Base-by-base conservation (phyloP, 1,140 invertebrate genomes). In the Brachionus rubens region DNA sequence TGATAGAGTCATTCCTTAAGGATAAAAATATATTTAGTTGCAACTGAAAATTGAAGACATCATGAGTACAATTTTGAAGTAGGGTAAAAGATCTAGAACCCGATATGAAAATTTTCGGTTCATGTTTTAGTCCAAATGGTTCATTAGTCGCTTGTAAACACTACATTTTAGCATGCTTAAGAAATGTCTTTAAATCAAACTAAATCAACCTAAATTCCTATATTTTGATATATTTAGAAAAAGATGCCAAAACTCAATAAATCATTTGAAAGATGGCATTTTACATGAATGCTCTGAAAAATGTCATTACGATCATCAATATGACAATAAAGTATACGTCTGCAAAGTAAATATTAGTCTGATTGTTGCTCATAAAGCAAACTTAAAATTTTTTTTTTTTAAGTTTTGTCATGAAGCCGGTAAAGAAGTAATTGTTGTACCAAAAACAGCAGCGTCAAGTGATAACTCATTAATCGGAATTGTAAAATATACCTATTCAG, bases 401-500 rank as follows among this genome's bases (percentile, higher is more conserved):
- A 28, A 81, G 83, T 85, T 79, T 77, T 89, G 88, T 79, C 83
- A 88, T 79, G 86, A 82, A 67, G 87, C 88, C 78, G 89, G 90
- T 14, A 86, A 87, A 50, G 86, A 88, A 80, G 85, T 88, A 24
- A 80, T 89, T 9, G 91, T 92, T 6, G 88, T 87, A 79, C 82
- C 89, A 82, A 86, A 88, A 78, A 85, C 84, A 43, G 85, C 89
- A 3, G 81, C 84, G 36, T 87, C 88, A 28, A 88, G 84, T 70
- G 89, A 91, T 72, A 88, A 86, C 77, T 88, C 89, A 16, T 91
- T 78, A 12, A 48, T 56, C n/a, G 90, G 90, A 28, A 80, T 91
- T 19, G 89, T 90, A 1, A 91, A 89, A 80, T 92, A 90, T 82
- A 89, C 90, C 1, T 92, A 90, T 91, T 89, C 90, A 46, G 91